phyloP scores from a whole-genome alignment of 2,797 vertebrate genomes.

The Eospalax fontanierii region DNA sequence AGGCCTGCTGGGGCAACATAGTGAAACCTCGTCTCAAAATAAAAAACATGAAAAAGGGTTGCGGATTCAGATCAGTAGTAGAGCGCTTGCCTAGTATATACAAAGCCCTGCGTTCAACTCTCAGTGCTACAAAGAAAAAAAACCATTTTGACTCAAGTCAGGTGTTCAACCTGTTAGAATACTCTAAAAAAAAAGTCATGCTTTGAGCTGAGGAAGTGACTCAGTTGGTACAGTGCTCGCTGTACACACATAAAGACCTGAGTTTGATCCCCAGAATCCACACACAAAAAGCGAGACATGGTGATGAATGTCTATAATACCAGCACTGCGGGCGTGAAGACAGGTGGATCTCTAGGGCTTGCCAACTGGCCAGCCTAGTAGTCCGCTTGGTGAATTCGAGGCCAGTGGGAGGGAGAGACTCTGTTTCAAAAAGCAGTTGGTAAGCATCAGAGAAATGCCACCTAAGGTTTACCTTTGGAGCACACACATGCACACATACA shows the following conservation, averaged over 20 bases:
- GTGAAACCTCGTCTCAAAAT: neutral
- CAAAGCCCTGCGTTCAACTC: neutral
- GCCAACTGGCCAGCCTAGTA: neutral
- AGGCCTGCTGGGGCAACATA: neutral
- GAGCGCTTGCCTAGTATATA: neutral
- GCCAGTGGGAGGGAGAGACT: neutral
- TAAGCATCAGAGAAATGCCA: neutral
- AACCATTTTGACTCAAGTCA: constrained; percentile 14
- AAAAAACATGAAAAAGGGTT: neutral
- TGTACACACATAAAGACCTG: neutral
- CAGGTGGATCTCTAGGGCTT: too few relatives aligned
- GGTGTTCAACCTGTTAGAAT: neutral
- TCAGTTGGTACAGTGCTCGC: neutral
- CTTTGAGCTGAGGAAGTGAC: neutral
- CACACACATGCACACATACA: too few relatives aligned
- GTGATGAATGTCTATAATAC: neutral
- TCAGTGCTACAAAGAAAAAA: neutral
- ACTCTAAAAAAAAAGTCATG: neutral
- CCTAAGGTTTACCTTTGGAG: neutral
- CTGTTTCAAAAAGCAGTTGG: neutral
- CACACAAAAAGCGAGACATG: neutral
- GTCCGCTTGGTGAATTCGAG: neutral
- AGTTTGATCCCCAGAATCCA: neutral
- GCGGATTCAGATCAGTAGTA: neutral
- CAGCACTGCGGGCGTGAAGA: neutral